Conservation (phyloP, 2,888 invertebrate species). For the Pollenia griseotomentosa region DNA sequence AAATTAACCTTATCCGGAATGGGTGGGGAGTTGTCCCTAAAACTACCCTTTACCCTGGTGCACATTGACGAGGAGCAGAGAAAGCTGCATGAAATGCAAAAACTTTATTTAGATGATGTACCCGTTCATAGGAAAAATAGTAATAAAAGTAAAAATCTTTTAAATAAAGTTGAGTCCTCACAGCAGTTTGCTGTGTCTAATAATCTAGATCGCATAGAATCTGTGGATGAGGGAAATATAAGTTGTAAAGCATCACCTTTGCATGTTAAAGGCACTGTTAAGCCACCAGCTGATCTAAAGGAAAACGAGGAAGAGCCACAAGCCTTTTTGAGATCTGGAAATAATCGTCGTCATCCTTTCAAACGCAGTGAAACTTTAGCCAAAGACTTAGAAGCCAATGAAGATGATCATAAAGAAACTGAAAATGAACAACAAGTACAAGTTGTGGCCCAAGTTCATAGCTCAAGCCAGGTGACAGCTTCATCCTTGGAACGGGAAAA, state of each 20-base stretch:
- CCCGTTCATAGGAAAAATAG: slow-evolving; percentile 76
- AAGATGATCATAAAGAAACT: slow-evolving; percentile 20
- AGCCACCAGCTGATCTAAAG: background rate
- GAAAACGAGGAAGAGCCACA: slow-evolving; percentile 1
- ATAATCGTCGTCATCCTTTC: slow-evolving; percentile 76
- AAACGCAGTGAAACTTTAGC: slow-evolving; percentile 81
- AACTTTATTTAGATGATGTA: slow-evolving; percentile 78
- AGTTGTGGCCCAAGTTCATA: slow-evolving; percentile 59
- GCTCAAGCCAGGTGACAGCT: background rate
- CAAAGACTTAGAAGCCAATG: slow-evolving; percentile 76
- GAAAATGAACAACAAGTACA: slow-evolving; percentile 21
- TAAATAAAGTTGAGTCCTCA: slow-evolving; percentile 10
- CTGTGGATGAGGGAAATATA: slow-evolving; percentile 78
- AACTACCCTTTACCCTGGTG: slow-evolving; percentile 91
- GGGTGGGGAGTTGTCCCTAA: slow-evolving; percentile 91
- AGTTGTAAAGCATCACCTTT: slow-evolving; percentile 71
- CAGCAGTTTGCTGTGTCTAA: slow-evolving; percentile 56
- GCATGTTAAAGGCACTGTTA: slow-evolving; percentile 1
- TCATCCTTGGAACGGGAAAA: background rate
- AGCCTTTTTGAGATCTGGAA: background rate
- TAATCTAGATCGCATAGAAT: slow-evolving; percentile 78
- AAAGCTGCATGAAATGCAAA: slow-evolving; percentile 55
- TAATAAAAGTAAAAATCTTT: slow-evolving; percentile 63
- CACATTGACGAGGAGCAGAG: slow-evolving; percentile 84
- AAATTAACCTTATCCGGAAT: slow-evolving; percentile 92